A percentile compares a stretch with the other conserved stretches of the same genome.
phyloP scores from a whole-genome alignment of 2,888 invertebrate genomes.

The Xestia ashworthii region DNA sequence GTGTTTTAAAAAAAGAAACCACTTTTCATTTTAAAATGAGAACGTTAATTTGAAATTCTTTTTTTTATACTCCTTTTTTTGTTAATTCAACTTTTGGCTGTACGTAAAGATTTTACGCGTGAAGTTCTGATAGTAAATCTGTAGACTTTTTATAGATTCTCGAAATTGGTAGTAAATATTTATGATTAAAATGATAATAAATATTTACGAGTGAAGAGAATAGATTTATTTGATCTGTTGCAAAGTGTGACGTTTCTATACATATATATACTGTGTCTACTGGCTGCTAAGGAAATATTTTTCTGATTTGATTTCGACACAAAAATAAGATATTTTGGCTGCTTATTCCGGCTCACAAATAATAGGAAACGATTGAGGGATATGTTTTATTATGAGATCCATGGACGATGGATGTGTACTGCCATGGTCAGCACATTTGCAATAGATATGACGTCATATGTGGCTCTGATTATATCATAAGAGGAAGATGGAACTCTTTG shows the following conservation, averaged over 20 bases:
- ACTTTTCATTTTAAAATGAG: constrained; percentile 28
- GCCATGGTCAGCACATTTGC: constrained; percentile 51
- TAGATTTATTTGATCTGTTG: constrained; percentile 43
- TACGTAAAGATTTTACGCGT: constrained; percentile 54
- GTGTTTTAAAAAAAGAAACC: constrained; percentile 37
- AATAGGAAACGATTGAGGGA: constrained; percentile 46
- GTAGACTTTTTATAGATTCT: constrained; percentile 52
- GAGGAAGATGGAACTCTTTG: constrained; percentile 26
- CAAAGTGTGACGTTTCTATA: constrained; percentile 26
- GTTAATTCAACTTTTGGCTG: constrained; percentile 36
- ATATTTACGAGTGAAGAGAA: constrained; percentile 49
- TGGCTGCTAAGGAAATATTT: constrained; percentile 21
- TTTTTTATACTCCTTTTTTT: constrained; percentile 31
- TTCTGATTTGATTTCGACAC: constrained; percentile 18
- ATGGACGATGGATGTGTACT: constrained; percentile 35
- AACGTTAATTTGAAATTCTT: constrained; percentile 4
- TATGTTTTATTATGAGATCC: constrained; percentile 52
- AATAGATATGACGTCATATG: constrained; percentile 26
- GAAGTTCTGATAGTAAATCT: constrained; percentile 55
- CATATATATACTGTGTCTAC: not conserved
- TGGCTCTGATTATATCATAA: constrained; percentile 28
- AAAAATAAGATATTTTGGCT: constrained; percentile 31
- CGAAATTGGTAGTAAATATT: constrained; percentile 61
- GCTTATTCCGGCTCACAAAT: constrained; percentile 30
- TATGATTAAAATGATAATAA: constrained; percentile 56